Conservation (phyloP, 1,140 invertebrate species). For the Procambarus clarkii region DNA sequence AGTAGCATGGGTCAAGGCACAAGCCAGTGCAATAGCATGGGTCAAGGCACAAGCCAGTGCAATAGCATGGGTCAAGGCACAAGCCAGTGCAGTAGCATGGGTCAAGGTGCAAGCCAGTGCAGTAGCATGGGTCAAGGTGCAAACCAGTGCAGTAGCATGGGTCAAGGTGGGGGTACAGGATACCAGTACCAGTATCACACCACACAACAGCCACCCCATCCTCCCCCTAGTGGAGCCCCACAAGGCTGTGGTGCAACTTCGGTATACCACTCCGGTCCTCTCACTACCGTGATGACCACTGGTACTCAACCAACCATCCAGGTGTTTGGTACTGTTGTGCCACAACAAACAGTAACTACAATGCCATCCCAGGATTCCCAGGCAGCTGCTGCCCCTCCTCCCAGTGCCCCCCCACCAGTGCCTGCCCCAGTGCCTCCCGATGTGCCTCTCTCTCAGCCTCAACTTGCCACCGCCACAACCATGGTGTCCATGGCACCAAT, state of each 20-base stretch:
- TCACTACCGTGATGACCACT: slow-evolving; percentile 62
- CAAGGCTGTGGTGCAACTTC: slow-evolving; percentile 55
- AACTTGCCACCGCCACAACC: slow-evolving; percentile 55
- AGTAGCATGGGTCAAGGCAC: too few relatives aligned
- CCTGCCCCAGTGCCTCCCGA: slow-evolving; percentile 66
- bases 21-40: too few relatives aligned
- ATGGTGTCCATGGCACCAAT: slow-evolving; percentile 56
- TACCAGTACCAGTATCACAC: slow-evolving; percentile 78
- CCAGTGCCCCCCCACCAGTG: slow-evolving; percentile 62
- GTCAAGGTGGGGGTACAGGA: slow-evolving; percentile 29
- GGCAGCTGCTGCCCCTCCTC: slow-evolving; percentile 54
- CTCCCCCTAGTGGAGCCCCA: slow-evolving; percentile 55
- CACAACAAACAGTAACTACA: slow-evolving; percentile 56
- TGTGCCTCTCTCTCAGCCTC: slow-evolving; percentile 65
- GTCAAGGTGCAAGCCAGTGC: too few relatives aligned
- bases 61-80: too few relatives aligned
- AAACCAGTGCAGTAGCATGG: slow-evolving; percentile 13
- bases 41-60: too few relatives aligned
- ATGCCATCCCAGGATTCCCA: slow-evolving; percentile 65
- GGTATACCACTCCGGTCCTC: slow-evolving; percentile 53
- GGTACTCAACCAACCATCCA: slow-evolving; percentile 62
- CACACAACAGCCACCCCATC: slow-evolving; percentile 75
- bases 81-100: too few relatives aligned
- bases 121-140: too few relatives aligned
- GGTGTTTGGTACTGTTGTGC: slow-evolving; percentile 65